These are phyloP conservation scores for Stenotaenia linearis DNA, from an alignment of 2,888 invertebrate species.

Conservation along the genomic window DNA sequence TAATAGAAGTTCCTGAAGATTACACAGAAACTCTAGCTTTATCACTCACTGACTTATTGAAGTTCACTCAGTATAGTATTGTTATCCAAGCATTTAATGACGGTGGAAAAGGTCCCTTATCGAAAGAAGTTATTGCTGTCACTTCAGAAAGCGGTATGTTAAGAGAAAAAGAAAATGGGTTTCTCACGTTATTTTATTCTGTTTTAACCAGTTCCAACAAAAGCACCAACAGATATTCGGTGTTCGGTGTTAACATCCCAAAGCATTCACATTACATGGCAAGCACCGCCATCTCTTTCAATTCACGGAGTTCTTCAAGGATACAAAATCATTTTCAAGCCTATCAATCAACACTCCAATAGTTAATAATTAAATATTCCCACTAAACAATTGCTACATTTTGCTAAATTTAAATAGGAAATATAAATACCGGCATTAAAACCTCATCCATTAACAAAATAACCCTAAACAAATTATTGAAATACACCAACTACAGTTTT, in stretches of 20 bases:
- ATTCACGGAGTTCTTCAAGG: conserved; percentile 48
- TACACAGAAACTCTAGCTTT: background rate
- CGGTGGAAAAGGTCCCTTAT: conserved; percentile 46
- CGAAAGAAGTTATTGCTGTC: conserved; percentile 42
- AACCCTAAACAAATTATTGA: conserved; percentile 38
- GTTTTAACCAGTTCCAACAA: conserved; percentile 45
- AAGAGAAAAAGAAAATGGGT: background rate
- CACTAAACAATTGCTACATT: background rate
- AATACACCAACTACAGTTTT: conserved; percentile 48
- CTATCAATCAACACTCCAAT: conserved; percentile 29
- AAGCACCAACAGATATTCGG: conserved; percentile 44
- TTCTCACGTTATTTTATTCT: background rate
- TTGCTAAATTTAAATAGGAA: too few species aligned
- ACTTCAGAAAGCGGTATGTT: conserved; percentile 46
- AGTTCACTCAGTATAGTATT: conserved; percentile 45
- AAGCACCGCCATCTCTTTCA: conserved; percentile 45
- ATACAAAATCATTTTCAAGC: conserved; percentile 46
- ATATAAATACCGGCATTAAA: background rate
- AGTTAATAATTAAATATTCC: background rate
- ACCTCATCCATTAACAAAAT: background rate
- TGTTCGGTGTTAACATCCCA: conserved; percentile 44
- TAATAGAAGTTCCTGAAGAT: conserved; percentile 24
- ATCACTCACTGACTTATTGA: background rate
- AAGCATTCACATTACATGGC: conserved; percentile 47
- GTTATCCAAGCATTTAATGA: conserved; percentile 47